Base-by-base conservation (phyloP, 2,888 invertebrate genomes). In the Mimachlamys varia region DNA sequence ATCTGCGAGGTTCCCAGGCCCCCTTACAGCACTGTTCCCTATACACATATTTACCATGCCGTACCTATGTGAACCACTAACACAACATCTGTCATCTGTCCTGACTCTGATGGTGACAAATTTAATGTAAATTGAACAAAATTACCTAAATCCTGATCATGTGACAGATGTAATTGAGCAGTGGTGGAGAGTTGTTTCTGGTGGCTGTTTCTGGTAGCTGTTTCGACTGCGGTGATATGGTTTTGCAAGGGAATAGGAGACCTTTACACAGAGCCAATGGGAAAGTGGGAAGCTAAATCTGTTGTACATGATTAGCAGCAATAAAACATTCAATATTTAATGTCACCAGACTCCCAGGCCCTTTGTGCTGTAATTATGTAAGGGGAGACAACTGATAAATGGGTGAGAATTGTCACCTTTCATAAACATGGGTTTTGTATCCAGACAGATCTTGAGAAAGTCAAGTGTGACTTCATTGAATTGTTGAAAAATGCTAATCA, bases 291-390 rank as follows among this genome's bases (percentile, higher is more conserved):
- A 33, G 76, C 33, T 27, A 76, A 76, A 76, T 76, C 76, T 76
- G 76, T 76, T 76, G 76, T 76, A 76, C 33, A 76, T 76, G 76
- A 76, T 76, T 76, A 76, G 33, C 76, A 76, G 76, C 15, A 76
- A 76, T 76, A 76, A 76, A 76, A 76, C 76, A 76, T 33, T 76
- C 76, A 76, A 76, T 76, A 76, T 76, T 76, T 76, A 76, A 76
- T 76, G 76, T 76, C 76, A 76, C 76, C 76, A 76, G 76, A 27
- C 76, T 76, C 76, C 76, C 76, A 76, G 76, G 76, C 76, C 33
- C 76, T 76, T 76, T 76, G 76, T 76, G 13, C 27, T 76, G 76
- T 76, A 27, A 76, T 76, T 76, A 76, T 76, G 76, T 76, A 76
- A 76, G 76, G 76, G 76, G 76, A 76, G 76, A 76, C 76, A 76